Base-by-base conservation (phyloP, 1,140 invertebrate genomes). In the Panonychus citri region DNA sequence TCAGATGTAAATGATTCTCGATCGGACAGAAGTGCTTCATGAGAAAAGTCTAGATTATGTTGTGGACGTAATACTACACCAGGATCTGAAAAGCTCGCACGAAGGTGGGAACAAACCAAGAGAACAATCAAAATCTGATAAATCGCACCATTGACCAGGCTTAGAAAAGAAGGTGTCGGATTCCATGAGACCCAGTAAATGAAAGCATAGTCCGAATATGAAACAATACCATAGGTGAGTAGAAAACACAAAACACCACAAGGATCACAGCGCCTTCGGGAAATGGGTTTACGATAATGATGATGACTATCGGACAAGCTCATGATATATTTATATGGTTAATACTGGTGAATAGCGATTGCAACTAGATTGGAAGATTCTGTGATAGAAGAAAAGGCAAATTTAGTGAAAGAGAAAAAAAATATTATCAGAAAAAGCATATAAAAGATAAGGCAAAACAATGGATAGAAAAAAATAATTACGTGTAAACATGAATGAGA, bases 201-300 rank as follows among this genome's bases (percentile, higher is more conserved):
- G 28, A 25, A 59, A n/a, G 54, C 54, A 49, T 50, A 56, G 34
- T 59, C 58, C 4, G 54, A 42, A 48, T 59, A 59, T 24, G 34
- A 17, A n/a, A 56, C 24, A 13, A 59, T 24, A 34, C 24, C 13
- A 26, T 59, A 59, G 13, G 57, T 19, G 40, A 56, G 48, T 40
- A 51, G 3, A n/a, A 59, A 51, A 53, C 58, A 59, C 21, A 48
- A 19, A 17, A 56, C 34, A 24, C 58, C 58, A 53, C 58, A 59
- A 17, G 55, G 55, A 53, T 59, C 58, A 52, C 55, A 59, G 42
- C 30, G 30, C 12, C 30, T 5, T 12, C 30, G 30, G 30, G 30
- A 34, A 34, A 34, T 34, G 12, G 30, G 12, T 34, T 34, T 34
- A 34, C 12, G 30, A 12, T n/a, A n/a, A n/a, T 34, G 30, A 12